Percentiles rank a stretch among this genome's conserved stretches.
Conservation (phyloP, 2,797 vertebrate genomes). For the Australoheros facetus region DNA sequence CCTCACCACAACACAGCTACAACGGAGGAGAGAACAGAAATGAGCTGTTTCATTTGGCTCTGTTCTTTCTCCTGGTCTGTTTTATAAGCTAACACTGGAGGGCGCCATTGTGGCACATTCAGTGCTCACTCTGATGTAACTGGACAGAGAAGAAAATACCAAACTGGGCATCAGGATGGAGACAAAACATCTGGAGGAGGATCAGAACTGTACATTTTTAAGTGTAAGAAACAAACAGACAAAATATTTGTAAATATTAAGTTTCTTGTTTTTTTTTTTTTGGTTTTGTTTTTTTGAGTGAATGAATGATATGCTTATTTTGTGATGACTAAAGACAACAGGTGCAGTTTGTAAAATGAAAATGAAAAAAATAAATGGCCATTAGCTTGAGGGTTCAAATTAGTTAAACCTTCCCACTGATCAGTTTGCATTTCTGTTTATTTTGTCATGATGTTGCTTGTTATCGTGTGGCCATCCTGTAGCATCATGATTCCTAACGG, state of each 20-base stretch:
- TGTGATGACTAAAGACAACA: conserved; percentile 77
- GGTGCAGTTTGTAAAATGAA: conserved; percentile 64
- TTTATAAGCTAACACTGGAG: conserved; percentile 77
- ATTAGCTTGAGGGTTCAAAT: conserved; percentile 12
- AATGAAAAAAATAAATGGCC: conserved; percentile 10
- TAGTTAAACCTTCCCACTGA: neutral
- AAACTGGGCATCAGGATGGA: conserved; percentile 47
- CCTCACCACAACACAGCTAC: too few species aligned
- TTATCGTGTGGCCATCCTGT: conserved; percentile 33
- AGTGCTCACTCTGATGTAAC: conserved; percentile 38
- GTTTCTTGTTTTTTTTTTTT: conserved; percentile 78
- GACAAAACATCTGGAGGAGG: conserved; percentile 60
- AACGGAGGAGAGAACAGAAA: conserved; percentile 23
- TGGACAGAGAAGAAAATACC: conserved; percentile 33
- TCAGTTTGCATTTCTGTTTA: neutral
- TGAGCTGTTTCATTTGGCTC: conserved; percentile 51
- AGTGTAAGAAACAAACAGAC: conserved; percentile 80
- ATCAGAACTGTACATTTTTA: conserved; percentile 85
- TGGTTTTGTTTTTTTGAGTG: conserved; percentile 56
- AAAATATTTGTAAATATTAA: conserved; percentile 82
- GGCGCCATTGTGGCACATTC: conserved; percentile 62
- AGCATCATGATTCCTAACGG: conserved; percentile 48
- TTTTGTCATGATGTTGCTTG: neutral
- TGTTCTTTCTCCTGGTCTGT: conserved; percentile 67
- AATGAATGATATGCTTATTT: conserved; percentile 82